Conservation (phyloP, 2,113 vertebrate genomes). For the Leptobrachium leishanense region DNA sequence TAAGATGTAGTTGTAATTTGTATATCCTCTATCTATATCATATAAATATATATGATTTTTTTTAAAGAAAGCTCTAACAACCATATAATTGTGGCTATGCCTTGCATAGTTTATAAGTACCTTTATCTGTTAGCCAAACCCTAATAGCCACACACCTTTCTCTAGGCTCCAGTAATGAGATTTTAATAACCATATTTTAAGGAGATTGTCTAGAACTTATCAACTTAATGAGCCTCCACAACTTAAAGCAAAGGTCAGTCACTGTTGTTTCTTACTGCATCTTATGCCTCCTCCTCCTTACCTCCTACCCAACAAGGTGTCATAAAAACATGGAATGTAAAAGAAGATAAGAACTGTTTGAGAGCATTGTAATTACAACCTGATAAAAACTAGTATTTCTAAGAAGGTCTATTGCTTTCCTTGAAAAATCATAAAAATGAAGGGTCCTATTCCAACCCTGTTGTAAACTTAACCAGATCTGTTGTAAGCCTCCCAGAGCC, state of each 20-base stretch:
- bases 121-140: conserved; percentile 21
- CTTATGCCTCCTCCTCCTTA: conserved; percentile 56
- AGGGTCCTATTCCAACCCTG: no score
- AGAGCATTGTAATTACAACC: no score
- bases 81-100: not conserved
- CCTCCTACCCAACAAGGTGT: conserved; percentile 1
- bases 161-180: conserved; percentile 60
- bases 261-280: conserved; percentile 22
- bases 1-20: no score
- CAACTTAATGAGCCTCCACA: conserved; percentile 66
- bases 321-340: conserved; percentile 7
- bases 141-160: conserved; percentile 12
- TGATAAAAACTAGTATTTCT: no score
- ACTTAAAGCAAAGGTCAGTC: conserved; percentile 68
- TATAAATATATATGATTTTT: not conserved
- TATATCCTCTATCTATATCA: no score
- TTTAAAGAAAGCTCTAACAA: not conserved
- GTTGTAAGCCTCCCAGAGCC: no score
- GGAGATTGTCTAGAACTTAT: conserved; percentile 57
- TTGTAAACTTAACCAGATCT: no score
- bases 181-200: conserved; percentile 63
- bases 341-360: conserved; percentile 10
- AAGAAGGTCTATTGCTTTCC: no score
- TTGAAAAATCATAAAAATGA: no score
- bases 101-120: not conserved